phyloP scores from a whole-genome alignment of 2,888 invertebrate species.

The Gari tellinella region DNA sequence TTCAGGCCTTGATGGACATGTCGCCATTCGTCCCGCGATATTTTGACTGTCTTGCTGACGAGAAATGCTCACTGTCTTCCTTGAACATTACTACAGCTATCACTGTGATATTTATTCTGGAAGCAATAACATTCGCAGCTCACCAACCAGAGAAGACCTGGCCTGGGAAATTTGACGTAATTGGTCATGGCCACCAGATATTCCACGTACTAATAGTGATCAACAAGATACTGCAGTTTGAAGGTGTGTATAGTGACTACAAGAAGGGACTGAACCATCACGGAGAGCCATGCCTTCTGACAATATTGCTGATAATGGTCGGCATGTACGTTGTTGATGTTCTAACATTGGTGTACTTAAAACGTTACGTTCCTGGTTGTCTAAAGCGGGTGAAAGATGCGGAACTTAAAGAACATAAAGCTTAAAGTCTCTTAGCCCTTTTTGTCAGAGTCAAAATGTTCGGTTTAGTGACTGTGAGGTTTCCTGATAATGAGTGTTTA shows the following conservation, averaged over 20 bases:
- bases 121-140: slow-evolving; percentile 64
- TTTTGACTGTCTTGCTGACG: slow-evolving; percentile 42
- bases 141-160: slow-evolving; percentile 73
- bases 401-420: too few relatives aligned
- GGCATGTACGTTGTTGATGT: slow-evolving; percentile 16
- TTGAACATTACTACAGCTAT: slow-evolving; percentile 51
- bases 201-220: slow-evolving; percentile 63
- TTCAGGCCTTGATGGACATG: slow-evolving; percentile 48
- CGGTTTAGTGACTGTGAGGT: too few relatives aligned
- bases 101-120: slow-evolving; percentile 45
- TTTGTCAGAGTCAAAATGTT: too few relatives aligned
- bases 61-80: slow-evolving; percentile 51
- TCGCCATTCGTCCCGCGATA: slow-evolving; percentile 61
- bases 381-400: slow-evolving; percentile 8
- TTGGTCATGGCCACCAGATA: slow-evolving; percentile 71
- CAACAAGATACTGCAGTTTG: slow-evolving; percentile 57
- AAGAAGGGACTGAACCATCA: slow-evolving; percentile 36
- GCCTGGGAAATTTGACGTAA: slow-evolving; percentile 74
- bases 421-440: too few relatives aligned
- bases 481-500: too few relatives aligned
- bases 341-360: slow-evolving; percentile 27
- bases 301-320: slow-evolving; percentile 18
- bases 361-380: slow-evolving; percentile 27
- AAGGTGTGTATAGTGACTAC: slow-evolving; percentile 46
- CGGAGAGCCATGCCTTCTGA: slow-evolving; percentile 38